Base-by-base conservation (phyloP, 1,140 invertebrate species). In the Philopotamus ludificatus region DNA sequence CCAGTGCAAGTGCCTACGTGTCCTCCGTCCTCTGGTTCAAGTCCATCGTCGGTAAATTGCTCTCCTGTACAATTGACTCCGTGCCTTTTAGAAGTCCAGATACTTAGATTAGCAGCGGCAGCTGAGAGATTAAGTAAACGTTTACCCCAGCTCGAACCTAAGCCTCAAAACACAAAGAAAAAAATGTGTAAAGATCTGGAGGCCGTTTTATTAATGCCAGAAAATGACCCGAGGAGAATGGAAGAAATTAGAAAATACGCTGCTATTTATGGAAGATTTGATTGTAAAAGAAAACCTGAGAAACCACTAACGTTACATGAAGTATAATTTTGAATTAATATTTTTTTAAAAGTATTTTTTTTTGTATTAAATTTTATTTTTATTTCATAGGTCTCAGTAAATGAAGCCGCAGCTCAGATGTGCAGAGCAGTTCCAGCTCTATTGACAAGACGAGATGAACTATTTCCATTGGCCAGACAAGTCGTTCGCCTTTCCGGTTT, bases 291-390 rank as follows among this genome's bases (percentile, higher is more conserved):
- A 72, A 94, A 95, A 73, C 92, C 94, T 0, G 93, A 97, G 77
- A 98, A 98, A 77, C 94, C 95, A 0, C 82, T 99, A 50, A 98
- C 95, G 1, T 79, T 97, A 51, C 96, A 99, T 78, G 96, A 98
- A 84, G 94, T 92, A 34, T 34, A 34, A 34, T 34, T n/a, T n/a
- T n/a, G 12, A 34, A 7, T 34, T 34, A 4, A 34, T 34, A 34
- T 34, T 34, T 34, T 12, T 7, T 16, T 47, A 51, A 51, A 22
- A 3, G 21, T 8, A 51, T 21, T 51, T 3, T 3, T 22, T 51
- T 51, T 51, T 22, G 7, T 51, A 22, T 51, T 51, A 51, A 22
- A 51, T 23, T 59, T 21, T 50, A 62, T 26, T 2, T 49, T 58
- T 49, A 57, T 57, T 41, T 22, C 74, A n/a, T n/a, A 90, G 88